Evolutionary conservation across 2,113 vertebrate species (phyloP).

Genomic region (Cranoglanis bouderius): DNA sequence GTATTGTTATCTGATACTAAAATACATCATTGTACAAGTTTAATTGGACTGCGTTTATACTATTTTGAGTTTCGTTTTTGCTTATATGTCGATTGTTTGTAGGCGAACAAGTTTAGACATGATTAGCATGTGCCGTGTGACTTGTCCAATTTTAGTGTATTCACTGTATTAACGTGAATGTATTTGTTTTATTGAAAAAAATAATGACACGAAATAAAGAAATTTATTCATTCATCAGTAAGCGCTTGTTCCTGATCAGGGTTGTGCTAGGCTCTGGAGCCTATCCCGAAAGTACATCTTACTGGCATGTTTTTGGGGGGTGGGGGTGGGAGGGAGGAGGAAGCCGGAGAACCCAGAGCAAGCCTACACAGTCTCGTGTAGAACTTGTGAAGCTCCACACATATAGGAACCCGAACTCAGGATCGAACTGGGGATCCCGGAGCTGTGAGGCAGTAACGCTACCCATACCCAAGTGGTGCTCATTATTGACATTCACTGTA

Average conservation of each 20-base stretch:
- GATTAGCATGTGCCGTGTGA: too few species aligned
- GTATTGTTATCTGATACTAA: too few species aligned
- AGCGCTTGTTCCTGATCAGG: background rate
- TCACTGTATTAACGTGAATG: too few species aligned
- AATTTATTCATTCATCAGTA: background rate
- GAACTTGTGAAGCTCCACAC: background rate
- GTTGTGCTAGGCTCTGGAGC: background rate
- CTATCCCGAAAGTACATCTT: background rate
- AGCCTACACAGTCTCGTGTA: background rate
- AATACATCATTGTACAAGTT: too few species aligned
- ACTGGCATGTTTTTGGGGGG: background rate
- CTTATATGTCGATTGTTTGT: too few species aligned
- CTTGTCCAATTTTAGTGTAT: too few species aligned
- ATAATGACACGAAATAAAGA: background rate
- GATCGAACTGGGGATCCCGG: background rate
- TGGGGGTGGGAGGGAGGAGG: too few species aligned
- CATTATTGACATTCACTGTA: background rate
- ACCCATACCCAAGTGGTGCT: background rate
- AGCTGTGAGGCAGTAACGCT: background rate
- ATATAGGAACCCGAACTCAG: background rate
- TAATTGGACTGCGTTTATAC: too few species aligned
- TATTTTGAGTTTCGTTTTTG: too few species aligned
- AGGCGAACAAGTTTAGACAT: too few species aligned
- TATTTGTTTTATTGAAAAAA: too few species aligned
- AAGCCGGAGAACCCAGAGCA: background rate